Evolutionary conservation across 37 sponge, comb jelly and placozoan genomes (phyloP).

Genomic region (Petrosia ficiformis): DNA sequence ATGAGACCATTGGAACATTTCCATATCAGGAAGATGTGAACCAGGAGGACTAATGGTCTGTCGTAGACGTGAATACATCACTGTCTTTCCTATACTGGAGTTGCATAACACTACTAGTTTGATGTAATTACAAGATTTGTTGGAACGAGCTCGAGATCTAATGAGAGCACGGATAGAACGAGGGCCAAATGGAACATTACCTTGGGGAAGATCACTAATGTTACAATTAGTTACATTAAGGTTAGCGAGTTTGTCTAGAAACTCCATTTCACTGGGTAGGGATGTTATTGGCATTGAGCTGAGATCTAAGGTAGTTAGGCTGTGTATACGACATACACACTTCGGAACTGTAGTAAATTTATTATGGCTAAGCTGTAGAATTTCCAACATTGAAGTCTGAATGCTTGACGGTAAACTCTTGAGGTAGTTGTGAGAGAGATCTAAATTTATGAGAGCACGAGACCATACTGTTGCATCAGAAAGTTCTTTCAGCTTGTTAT

Average conservation of each 20-base stretch:
- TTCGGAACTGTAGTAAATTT: slow-evolving; percentile 52
- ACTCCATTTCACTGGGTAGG: slow-evolving; percentile 66
- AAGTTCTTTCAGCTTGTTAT: slow-evolving; percentile 56
- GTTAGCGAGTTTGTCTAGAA: slow-evolving; percentile 56
- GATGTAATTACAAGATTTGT: slow-evolving; percentile 58
- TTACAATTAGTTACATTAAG: slow-evolving; percentile 42
- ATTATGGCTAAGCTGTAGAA: slow-evolving; percentile 61
- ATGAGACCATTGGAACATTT: slow-evolving; percentile 52
- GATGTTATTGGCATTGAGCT: slow-evolving; percentile 41
- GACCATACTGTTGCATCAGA: slow-evolving; percentile 55
- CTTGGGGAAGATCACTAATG: slow-evolving; percentile 42
- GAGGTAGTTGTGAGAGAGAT: slow-evolving; percentile 62
- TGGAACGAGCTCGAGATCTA: slow-evolving; percentile 48
- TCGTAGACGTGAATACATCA: slow-evolving; percentile 38
- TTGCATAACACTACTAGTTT: slow-evolving; percentile 60
- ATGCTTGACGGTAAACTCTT: slow-evolving; percentile 52
- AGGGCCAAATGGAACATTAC: slow-evolving; percentile 18
- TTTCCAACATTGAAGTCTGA: slow-evolving; percentile 58
- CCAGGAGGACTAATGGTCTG: not conserved
- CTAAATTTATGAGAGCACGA: slow-evolving; percentile 40
- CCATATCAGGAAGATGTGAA: slow-evolving; percentile 21
- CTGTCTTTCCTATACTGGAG: slow-evolving; percentile 41
- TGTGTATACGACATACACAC: slow-evolving; percentile 55
- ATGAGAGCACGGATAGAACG: slow-evolving; percentile 33
- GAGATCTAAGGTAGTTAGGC: slow-evolving; percentile 70